Conservation (phyloP, 2,888 invertebrate genomes). For the Trisateles emortualis region DNA sequence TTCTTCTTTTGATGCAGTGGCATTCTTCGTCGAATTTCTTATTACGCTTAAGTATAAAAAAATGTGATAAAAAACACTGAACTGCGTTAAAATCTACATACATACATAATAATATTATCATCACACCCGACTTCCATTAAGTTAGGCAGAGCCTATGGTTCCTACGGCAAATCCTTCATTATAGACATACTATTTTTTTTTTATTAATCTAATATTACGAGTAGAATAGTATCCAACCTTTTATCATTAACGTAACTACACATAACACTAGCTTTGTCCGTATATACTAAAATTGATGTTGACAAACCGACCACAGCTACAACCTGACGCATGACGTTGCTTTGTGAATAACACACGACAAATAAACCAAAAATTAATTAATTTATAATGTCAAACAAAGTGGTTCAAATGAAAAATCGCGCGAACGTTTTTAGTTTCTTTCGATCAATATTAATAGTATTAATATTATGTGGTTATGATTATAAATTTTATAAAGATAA, state of each 20-base stretch:
- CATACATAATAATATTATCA: no score
- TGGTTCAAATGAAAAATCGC: constrained; percentile 31
- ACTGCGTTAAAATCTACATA: no score
- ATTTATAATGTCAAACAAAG: constrained; percentile 48
- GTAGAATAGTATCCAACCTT: constrained; percentile 37
- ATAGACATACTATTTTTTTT: no score
- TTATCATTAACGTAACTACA: constrained; percentile 34
- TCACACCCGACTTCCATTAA: no score
- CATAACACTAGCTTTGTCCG: constrained; percentile 43
- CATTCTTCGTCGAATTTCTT: no score
- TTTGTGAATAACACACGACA: constrained; percentile 47
- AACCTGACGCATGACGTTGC: constrained; percentile 56
- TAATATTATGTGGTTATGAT: constrained; percentile 71
- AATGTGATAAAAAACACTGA: no score
- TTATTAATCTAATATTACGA: no score
- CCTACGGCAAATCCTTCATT: no score
- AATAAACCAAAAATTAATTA: constrained; percentile 43
- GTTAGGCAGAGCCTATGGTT: no score
- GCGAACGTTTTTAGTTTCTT: constrained; percentile 51
- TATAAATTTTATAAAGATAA: constrained; percentile 60
- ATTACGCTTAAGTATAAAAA: no score
- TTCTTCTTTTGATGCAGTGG: no score
- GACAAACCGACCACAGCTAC: constrained; percentile 60
- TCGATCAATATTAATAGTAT: constrained; percentile 55
- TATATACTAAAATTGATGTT: constrained; percentile 54